Percentiles rank a stretch among this genome's conserved stretches.
Evolutionary conservation across 2,888 invertebrate genomes (phyloP).

Genomic region (Ormia ochracea): DNA sequence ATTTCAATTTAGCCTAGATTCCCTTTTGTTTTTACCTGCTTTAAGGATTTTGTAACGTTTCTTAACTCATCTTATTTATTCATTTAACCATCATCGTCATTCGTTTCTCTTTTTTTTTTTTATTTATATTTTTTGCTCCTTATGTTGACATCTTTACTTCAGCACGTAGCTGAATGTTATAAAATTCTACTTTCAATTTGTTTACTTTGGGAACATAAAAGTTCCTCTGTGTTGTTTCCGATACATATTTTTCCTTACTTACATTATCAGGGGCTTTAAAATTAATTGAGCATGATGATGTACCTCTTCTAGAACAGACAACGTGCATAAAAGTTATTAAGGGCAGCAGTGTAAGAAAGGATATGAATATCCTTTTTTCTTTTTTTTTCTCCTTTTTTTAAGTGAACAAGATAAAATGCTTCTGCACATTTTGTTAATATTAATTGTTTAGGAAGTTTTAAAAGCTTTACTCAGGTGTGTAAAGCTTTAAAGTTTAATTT

Average conservation of each 20-base stretch:
- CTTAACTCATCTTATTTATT: background rate
- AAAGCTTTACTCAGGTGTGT: constrained; percentile 30
- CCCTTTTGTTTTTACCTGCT: background rate
- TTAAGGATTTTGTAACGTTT: background rate
- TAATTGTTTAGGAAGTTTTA: constrained; percentile 52
- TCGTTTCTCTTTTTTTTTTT: too few relatives aligned
- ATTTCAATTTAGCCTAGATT: constrained; percentile 4
- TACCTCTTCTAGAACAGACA: background rate
- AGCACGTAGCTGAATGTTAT: constrained; percentile 36
- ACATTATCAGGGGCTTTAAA: constrained; percentile 28
- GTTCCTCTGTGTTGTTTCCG: background rate
- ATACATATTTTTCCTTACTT: background rate
- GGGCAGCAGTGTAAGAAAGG: constrained; percentile 13
- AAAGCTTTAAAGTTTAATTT: background rate
- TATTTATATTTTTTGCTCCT: constrained; percentile 23
- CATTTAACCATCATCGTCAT: constrained; percentile 13
- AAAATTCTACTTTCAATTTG: constrained; percentile 37
- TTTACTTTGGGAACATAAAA: constrained; percentile 25
- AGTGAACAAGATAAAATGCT: constrained; percentile 1
- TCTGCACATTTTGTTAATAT: constrained; percentile 19
- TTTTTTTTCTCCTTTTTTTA: too few relatives aligned
- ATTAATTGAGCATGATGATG: constrained; percentile 41
- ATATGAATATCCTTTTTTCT: background rate
- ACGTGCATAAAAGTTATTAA: constrained; percentile 10
- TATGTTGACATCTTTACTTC: constrained; percentile 30